Evolutionary conservation across 2,113 vertebrate genomes (phyloP), one percentile per base, ranked within the genome.

Genomic region (Empidonax traillii): DNA sequence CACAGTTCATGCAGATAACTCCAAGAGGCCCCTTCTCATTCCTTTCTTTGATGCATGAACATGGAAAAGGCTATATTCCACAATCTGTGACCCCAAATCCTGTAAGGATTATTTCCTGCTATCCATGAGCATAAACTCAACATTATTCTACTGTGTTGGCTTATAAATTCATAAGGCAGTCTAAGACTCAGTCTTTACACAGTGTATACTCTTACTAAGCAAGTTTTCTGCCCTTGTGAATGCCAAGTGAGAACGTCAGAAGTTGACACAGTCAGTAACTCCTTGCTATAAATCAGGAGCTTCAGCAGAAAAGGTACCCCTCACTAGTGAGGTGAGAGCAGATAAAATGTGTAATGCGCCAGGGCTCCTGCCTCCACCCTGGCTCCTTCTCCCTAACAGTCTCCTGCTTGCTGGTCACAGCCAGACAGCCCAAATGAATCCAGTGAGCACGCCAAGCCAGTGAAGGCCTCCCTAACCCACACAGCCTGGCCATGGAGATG

Each of bases 401-500:
- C 10, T 35, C 24, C 24, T 44, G 24, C 17, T 30, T 14, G 22
- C 33, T 55, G 43, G 21, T 30, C 56, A 49, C 51, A 33, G 49
- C 43, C 53, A 33, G 25, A 5, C 39, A 91, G 30, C 35, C 15
- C 41, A 44, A 10, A 18, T 0, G 12, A 55, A 30, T 39, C 14
- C 31, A 37, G 46, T 2, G 25, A 22, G 16, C 2, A 0, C 31
- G 16, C 2, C 20, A 55, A 61, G 46, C 18, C 35, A 19, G 14
- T 0, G 0, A 30, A 35, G 5, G 20, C 21, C 41, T 62, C 30
- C 20, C 21, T 74, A 35, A 25, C 31, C 19, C 37, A 17, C 0
- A 0, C 16, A 87, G 46, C 44, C 65, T 21, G 20, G n/a, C 12
- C 24, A 33, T 0, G 1, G 27, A 24, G 16, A 8, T 0, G 0